Conservation (phyloP, 2,888 invertebrate genomes). For the Xestia c-nigrum region DNA sequence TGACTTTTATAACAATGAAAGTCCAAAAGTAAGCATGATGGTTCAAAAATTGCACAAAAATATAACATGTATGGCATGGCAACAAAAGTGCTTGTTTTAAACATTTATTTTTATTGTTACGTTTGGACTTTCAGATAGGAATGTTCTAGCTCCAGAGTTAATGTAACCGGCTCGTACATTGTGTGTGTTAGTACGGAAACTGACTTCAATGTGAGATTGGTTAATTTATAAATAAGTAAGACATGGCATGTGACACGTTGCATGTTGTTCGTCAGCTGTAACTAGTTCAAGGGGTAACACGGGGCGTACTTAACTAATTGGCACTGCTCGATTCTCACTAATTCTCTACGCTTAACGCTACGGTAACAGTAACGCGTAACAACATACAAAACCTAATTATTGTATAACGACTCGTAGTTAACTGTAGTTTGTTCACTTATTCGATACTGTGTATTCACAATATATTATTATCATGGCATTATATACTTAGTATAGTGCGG, state of each 20-base stretch:
- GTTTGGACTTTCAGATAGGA: no score
- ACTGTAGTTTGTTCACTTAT: conserved; percentile 56
- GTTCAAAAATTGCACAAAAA: no score
- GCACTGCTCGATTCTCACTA: conserved; percentile 54
- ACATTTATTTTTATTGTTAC: no score
- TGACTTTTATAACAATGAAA: no score
- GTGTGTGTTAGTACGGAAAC: neutral
- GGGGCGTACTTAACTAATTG: conserved; percentile 57
- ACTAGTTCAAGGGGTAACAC: neutral
- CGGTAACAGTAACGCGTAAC: conserved; percentile 57
- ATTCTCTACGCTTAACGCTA: conserved; percentile 25
- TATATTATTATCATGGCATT: conserved; percentile 54
- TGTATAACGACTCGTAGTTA: conserved; percentile 56
- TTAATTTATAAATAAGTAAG: conserved; percentile 8
- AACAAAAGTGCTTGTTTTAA: no score
- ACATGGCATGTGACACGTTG: conserved; percentile 7
- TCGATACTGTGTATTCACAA: conserved; percentile 43
- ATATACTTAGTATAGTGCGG: conserved; percentile 24
- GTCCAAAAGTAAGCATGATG: no score
- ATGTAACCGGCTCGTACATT: no score
- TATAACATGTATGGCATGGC: no score
- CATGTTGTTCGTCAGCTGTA: neutral
- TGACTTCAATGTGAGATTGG: neutral
- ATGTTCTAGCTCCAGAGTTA: no score
- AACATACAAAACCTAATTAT: conserved; percentile 67